Base-by-base conservation (phyloP, 2,888 invertebrate species). In the Morpho helenor region DNA sequence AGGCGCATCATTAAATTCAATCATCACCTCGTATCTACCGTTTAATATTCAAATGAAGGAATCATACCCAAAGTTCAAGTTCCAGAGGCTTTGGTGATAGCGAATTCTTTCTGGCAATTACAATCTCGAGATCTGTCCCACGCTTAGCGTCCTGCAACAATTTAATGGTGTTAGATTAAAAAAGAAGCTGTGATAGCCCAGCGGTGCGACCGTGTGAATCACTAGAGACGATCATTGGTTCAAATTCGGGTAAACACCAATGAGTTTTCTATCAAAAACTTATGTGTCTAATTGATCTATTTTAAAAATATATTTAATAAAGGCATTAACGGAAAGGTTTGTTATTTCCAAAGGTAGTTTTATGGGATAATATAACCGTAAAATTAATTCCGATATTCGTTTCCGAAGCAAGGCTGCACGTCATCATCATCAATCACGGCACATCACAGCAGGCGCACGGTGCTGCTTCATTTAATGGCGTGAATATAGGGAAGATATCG, bases 81-180 rank as follows among this genome's bases (percentile, higher is more conserved):
- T 95, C 94, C 69, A 96, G 94, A 59, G 95, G 94, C 77, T 95
- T 95, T 62, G 94, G 93, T 68, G 94, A 94, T 74, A 94, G 89
- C 48, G 95, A 94, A 84, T 96, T 96, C 73, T 96, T 96, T 72
- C 94, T 93, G 7, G 95, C 96, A 65, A 96, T 93, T 60, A 97
- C 93, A 75, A 95, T 95, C 79, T 96, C 96, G 70, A 97, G 85
- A 83, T 96, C 96, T 7, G 94, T 94, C 59, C 96, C 97, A 64
- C 94, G 92, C 79, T 94, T 94, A 43, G 95, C 93, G 76, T 95
- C 93, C 96, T 96, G 84, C 61, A 84, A 87, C 71, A 59, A 60
- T 65, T 66, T 72, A 66, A n/a, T 59, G 31, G 22, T 22, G 10
- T 43, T 31, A 50, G 22, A 52, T 56, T 43, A n/a, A n/a, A n/a